Evolutionary conservation across 2,888 invertebrate species (phyloP), one percentile per base, ranked within the genome.

Genomic region (Sycophila texana): DNA sequence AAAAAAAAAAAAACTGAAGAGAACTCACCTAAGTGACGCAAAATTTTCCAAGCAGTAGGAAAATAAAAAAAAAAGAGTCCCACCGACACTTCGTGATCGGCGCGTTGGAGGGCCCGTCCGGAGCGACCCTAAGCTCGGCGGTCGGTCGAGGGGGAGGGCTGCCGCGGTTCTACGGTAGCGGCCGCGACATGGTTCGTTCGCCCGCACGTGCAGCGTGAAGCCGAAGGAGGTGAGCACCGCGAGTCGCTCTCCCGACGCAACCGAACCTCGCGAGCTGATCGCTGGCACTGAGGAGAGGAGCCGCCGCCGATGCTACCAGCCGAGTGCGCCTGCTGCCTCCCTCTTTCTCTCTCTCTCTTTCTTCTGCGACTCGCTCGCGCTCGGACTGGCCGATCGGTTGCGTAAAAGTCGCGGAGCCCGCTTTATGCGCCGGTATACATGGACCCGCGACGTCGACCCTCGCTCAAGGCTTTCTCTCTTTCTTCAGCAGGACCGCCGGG

Each of bases 191-290:
- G 39, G 1, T 39, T 39, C 39, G 1, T 10, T 39, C 39, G 39
- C 10, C 39, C 39, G 39, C 39, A 39, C 39, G 39, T 39, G 39
- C 10, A 39, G 10, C 39, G 26, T 26, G 7, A 39, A 39, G 39
- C 39, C 39, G 18, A 13, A 13, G 13, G 58, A 58, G 13, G 20
- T 20, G 47, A 30, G 18, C 12, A 51, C 13, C 51, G 4, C 53
- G n/a, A 14, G 53, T 4, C n/a, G n/a, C 53, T 53, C 53, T 53
- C 63, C 53, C 55, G 58, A 20, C 55, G 61, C 80, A 66, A 72
- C 77, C 81, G 77, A 74, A 49, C 71, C 51, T 58, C 67, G 26
- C 77, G 81, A 77, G 63, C 57, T 67, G 77, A 77, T 77, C 77
- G 74, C 67, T 57, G 71, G 14, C 77, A 80, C 80, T 80, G 80